phyloP scores from a whole-genome alignment of 2,888 invertebrate species.

The Clunio marinus region DNA sequence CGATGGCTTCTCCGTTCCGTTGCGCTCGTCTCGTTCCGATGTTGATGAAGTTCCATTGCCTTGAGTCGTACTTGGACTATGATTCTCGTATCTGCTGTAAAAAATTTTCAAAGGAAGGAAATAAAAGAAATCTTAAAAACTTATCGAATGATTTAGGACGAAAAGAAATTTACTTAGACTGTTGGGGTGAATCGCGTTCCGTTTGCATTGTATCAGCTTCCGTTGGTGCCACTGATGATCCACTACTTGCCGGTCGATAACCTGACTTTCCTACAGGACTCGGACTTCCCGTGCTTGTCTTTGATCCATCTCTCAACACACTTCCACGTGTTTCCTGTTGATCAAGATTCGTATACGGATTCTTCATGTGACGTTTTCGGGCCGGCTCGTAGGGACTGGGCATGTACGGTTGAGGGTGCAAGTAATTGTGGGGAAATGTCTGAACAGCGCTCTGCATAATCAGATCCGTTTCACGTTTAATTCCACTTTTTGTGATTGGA shows the following conservation, averaged over 20 bases:
- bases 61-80: constrained; percentile 52
- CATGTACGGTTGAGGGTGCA: constrained; percentile 50
- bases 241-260: constrained; percentile 51
- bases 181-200: constrained; percentile 49
- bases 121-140: not conserved
- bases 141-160: not conserved
- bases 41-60: constrained; percentile 43
- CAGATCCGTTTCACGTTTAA: constrained; percentile 52
- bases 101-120: not conserved
- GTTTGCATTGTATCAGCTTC: constrained; percentile 53
- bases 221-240: constrained; percentile 52
- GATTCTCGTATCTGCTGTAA: constrained; percentile 51
- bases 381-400: constrained; percentile 52
- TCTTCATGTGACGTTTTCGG: constrained; percentile 57
- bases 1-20: constrained; percentile 47
- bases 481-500: constrained; percentile 43
- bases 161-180: constrained; percentile 47
- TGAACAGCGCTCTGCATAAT: constrained; percentile 50
- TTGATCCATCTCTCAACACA: constrained; percentile 60
- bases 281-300: constrained; percentile 50
- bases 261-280: constrained; percentile 51
- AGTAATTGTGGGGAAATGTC: constrained; percentile 47
- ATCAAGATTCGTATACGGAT: constrained; percentile 47
- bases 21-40: constrained; percentile 48
- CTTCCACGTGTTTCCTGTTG: constrained; percentile 58